These are phyloP conservation scores for Dascyllus trimaculatus DNA, from an alignment of 2,113 vertebrate species.

Conservation along the genomic window DNA sequence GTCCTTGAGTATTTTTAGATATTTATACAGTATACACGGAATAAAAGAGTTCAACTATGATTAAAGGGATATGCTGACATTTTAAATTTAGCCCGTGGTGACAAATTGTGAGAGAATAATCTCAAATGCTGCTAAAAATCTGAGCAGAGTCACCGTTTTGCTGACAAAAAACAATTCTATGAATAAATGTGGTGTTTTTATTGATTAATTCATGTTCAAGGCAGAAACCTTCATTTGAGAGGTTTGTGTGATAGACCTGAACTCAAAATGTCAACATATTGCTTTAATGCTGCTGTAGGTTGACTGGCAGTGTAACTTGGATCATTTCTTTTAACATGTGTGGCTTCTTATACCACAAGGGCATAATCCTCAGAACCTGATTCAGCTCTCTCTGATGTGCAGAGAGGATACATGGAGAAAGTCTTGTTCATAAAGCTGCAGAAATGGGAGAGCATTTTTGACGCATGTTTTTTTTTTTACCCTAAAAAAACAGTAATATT, in stretches of 20 bases:
- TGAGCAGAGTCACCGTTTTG: too few relatives aligned
- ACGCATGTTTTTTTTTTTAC: neutral
- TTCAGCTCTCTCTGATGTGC: neutral
- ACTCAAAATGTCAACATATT: neutral
- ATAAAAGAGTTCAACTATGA: neutral
- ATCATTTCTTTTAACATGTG: conserved; percentile 20
- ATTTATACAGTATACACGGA: neutral
- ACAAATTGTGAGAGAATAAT: conserved; percentile 1
- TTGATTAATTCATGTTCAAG: too few relatives aligned
- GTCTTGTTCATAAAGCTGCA: neutral
- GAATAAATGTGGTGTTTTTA: too few relatives aligned
- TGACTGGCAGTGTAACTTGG: conserved; percentile 69
- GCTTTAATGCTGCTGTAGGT: conserved; percentile 31
- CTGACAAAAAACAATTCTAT: too few relatives aligned
- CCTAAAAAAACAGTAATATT: neutral
- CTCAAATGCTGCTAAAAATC: neutral
- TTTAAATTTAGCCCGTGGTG: conserved; percentile 2
- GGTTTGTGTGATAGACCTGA: neutral
- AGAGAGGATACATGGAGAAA: conserved; percentile 4
- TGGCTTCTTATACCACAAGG: neutral
- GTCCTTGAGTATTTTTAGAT: conserved; percentile 27
- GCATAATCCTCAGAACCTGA: conserved; percentile 24
- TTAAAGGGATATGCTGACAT: conserved; percentile 22
- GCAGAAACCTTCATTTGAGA: neutral
- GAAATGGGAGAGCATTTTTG: neutral